A percentile compares a stretch with the other conserved stretches of the same genome.
phyloP scores from a whole-genome alignment of 2,797 vertebrate species.

The Mus caroli region DNA sequence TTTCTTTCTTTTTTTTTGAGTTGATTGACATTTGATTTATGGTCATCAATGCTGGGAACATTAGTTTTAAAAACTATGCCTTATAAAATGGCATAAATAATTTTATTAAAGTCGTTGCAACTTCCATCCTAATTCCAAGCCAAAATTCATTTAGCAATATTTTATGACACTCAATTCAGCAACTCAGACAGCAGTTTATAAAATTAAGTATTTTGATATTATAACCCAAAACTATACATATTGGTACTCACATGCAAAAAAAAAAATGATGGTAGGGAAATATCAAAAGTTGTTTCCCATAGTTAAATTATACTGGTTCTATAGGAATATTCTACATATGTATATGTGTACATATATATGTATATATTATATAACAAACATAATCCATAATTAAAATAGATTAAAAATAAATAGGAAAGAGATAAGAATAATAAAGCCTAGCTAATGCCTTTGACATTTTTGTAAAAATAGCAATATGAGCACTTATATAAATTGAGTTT shows the following conservation, averaged over 20 bases:
- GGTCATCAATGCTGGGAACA: neutral
- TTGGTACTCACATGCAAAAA: neutral
- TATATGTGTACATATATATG: neutral
- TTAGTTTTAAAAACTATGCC: neutral
- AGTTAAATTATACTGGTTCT: neutral
- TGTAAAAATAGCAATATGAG: neutral
- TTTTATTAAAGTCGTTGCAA: neutral
- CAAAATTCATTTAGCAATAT: neutral
- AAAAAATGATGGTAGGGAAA: neutral
- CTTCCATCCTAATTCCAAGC: neutral
- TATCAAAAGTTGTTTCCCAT: neutral
- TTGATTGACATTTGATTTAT: neutral
- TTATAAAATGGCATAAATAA: neutral
- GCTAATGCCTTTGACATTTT: neutral
- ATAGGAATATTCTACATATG: neutral
- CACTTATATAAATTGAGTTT: neutral
- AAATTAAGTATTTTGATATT: neutral
- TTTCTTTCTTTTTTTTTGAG: neutral
- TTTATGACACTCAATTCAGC: neutral
- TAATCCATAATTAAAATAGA: neutral
- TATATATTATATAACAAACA: neutral
- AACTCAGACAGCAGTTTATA: neutral
- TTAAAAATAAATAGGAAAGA: conserved; percentile 14
- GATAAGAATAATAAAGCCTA: neutral
- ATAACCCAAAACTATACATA: neutral